phyloP scores from a whole-genome alignment of 2,888 invertebrate species.

The Aporophyla nigra region DNA sequence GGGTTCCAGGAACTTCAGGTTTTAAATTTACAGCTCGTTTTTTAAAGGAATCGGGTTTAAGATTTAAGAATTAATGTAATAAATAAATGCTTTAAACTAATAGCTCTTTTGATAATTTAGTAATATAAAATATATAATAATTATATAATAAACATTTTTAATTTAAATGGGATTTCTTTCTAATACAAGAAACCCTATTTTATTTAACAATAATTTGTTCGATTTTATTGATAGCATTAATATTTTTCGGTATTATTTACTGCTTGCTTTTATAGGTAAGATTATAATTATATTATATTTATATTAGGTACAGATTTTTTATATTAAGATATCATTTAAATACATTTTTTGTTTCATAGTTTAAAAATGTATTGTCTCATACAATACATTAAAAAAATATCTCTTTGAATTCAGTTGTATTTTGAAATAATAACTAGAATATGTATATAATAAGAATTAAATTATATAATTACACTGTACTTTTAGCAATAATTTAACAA shows the following conservation, averaged over 20 bases:
- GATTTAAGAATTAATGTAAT: constrained; percentile 11
- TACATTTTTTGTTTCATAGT: neutral
- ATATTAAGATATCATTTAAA: neutral
- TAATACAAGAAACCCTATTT: neutral
- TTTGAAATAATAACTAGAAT: neutral
- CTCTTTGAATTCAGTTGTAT: neutral
- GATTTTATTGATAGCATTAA: constrained; percentile 36
- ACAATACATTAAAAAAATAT: neutral
- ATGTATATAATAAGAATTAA: neutral
- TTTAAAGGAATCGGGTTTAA: neutral
- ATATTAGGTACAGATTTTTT: neutral
- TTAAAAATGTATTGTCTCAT: neutral
- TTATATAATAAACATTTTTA: neutral
- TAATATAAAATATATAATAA: no score
- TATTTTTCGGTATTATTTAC: constrained; percentile 44
- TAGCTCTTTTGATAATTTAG: neutral
- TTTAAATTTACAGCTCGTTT: neutral
- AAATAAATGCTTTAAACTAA: constrained; percentile 39
- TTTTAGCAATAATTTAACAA: constrained; percentile 11
- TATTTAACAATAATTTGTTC: neutral
- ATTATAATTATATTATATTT: constrained; percentile 8
- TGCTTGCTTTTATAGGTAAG: constrained; percentile 35
- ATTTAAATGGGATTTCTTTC: neutral
- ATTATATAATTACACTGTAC: neutral
- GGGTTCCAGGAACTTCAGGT: neutral